Evolutionary conservation across 1,140 invertebrate species (phyloP).

Genomic region (Ips nitidus): DNA sequence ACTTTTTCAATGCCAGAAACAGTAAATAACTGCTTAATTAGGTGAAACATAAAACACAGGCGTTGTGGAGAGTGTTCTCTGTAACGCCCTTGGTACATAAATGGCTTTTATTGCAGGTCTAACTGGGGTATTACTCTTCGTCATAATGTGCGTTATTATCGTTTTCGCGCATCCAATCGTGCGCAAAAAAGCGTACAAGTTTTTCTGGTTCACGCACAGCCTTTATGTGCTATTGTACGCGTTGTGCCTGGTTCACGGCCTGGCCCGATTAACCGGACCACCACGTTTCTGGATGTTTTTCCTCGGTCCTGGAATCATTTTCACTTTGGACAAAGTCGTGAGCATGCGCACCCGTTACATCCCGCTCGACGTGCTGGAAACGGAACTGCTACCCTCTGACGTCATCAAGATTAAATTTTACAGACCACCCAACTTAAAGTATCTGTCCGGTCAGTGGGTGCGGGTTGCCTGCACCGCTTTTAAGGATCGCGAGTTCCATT

Average conservation of each 20-base stretch:
- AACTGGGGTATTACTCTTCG: constrained; percentile 91
- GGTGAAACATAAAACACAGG: no score
- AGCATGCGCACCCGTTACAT: constrained; percentile 90
- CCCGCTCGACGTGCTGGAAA: constrained; percentile 92
- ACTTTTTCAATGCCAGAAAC: no score
- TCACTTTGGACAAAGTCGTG: constrained; percentile 89
- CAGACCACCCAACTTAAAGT: constrained; percentile 94
- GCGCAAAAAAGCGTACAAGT: constrained; percentile 91
- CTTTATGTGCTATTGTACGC: constrained; percentile 90
- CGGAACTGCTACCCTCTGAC: constrained; percentile 93
- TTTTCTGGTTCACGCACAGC: constrained; percentile 97
- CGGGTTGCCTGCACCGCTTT: constrained; percentile 92
- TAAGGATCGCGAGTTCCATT: constrained; percentile 92
- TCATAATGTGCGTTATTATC: constrained; percentile 95
- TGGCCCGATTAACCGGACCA: constrained; percentile 90
- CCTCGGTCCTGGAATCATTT: constrained; percentile 87
- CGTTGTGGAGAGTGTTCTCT: no score
- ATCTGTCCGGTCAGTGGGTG: constrained; percentile 89
- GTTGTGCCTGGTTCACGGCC: constrained; percentile 88
- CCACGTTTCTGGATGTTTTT: constrained; percentile 97
- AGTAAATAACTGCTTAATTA: no score
- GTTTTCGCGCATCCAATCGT: constrained; percentile 96
- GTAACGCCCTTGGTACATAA: no score
- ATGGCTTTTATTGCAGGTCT: constrained; percentile 67
- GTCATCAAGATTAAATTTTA: constrained; percentile 92